Percentiles rank a stretch among this genome's conserved stretches.
These are phyloP conservation scores for Eristalinus aeneus DNA, from an alignment of 2,888 invertebrate genomes.

Conservation along the genomic window DNA sequence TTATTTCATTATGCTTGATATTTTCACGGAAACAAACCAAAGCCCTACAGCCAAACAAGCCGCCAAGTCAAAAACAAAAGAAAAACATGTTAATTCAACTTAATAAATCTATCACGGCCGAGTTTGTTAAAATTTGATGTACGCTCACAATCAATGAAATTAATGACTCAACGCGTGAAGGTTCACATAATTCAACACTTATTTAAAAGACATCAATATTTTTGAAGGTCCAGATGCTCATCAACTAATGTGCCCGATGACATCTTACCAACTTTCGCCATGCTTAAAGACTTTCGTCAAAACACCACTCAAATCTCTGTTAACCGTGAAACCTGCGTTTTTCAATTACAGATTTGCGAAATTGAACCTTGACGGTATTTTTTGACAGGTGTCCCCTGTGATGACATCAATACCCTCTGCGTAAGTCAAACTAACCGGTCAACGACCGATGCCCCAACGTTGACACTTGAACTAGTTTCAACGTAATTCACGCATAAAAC, in stretches of 20 bases:
- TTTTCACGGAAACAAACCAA: background rate
- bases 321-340: background rate
- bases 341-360: background rate
- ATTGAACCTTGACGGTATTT: background rate
- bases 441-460: background rate
- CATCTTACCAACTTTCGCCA: background rate
- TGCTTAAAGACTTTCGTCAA: background rate
- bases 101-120: background rate
- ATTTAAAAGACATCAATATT: background rate
- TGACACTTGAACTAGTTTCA: constrained; percentile 12
- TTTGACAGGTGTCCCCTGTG: background rate
- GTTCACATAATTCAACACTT: background rate
- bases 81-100: background rate
- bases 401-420: background rate
- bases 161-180: background rate
- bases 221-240: background rate
- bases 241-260: background rate
- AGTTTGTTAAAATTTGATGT: background rate
- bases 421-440: background rate
- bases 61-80: background rate
- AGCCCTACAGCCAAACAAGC: background rate
- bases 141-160: background rate
- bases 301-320: background rate
- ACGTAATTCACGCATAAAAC: background rate
- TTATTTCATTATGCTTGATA: background rate